Evolutionary conservation across 2,888 invertebrate genomes (phyloP).

Genomic region (Lithophane semibrunnea): DNA sequence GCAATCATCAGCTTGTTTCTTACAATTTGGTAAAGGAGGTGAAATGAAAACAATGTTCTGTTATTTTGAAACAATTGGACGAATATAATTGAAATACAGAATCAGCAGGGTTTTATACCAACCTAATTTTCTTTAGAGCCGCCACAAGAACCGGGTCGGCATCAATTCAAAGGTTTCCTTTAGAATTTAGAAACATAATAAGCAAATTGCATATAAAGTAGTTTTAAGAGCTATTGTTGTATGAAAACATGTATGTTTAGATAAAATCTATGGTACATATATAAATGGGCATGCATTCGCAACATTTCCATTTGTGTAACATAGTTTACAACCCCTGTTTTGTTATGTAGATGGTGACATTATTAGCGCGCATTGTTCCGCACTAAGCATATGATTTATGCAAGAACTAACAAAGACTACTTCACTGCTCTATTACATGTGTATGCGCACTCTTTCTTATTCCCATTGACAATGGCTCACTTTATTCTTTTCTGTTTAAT

Average conservation of each 20-base stretch:
- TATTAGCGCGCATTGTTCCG: conserved; percentile 75
- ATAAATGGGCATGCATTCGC: conserved; percentile 62
- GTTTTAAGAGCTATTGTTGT: conserved; percentile 59
- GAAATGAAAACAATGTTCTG: conserved; percentile 19
- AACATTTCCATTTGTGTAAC: conserved; percentile 65
- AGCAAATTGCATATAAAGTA: conserved; percentile 38
- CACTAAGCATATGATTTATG: conserved; percentile 73
- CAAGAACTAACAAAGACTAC: conserved; percentile 67
- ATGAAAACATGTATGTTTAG: conserved; percentile 49
- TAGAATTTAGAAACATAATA: conserved; percentile 30
- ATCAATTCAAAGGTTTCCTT: conserved; percentile 43
- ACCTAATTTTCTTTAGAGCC: conserved; percentile 22
- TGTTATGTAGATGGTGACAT: conserved; percentile 81
- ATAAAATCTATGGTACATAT: conserved; percentile 47
- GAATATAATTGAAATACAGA: conserved; percentile 31
- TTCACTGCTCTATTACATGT: conserved; percentile 63
- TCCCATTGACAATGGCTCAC: conserved; percentile 51
- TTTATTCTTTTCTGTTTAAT: conserved; percentile 46
- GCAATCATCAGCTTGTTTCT: conserved; percentile 10
- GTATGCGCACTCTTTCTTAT: conserved; percentile 50
- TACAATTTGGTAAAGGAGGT: neutral
- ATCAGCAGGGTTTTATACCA: conserved; percentile 10
- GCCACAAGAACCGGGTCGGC: conserved; percentile 13
- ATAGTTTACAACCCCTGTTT: conserved; percentile 74
- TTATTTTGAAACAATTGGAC: conserved; percentile 24